phyloP scores from a whole-genome alignment of 1,140 invertebrate species.

The Bradysia coprophila region DNA sequence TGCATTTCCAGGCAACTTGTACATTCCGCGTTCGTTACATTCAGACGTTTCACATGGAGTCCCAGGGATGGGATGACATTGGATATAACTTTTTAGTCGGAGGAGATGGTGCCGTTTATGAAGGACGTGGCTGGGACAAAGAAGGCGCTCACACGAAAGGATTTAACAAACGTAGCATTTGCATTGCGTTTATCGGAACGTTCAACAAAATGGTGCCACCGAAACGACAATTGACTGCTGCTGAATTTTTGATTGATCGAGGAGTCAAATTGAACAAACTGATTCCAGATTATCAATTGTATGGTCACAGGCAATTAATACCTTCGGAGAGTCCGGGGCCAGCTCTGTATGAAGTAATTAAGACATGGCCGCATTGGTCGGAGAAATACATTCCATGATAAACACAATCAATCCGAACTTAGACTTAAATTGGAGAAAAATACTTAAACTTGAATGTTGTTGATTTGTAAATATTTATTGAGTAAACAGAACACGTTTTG shows the following conservation, averaged over 20 bases:
- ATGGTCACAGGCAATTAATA: constrained; percentile 38
- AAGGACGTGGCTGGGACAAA: constrained; percentile 42
- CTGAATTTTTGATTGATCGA: constrained; percentile 35
- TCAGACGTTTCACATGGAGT: constrained; percentile 55
- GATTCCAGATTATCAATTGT: constrained; percentile 32
- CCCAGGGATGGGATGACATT: constrained; percentile 37
- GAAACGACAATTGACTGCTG: constrained; percentile 33
- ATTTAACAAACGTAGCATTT: constrained; percentile 40
- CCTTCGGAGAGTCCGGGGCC: constrained; percentile 41
- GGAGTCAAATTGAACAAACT: constrained; percentile 34
- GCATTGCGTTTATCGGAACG: constrained; percentile 51
- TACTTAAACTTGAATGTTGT: no score
- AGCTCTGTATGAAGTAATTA: constrained; percentile 34
- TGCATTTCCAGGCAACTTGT: constrained; percentile 23
- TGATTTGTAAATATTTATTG: no score
- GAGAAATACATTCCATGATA: no score
- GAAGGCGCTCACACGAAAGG: constrained; percentile 38
- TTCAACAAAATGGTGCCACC: constrained; percentile 31
- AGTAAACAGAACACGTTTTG: no score
- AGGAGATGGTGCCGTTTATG: constrained; percentile 37
- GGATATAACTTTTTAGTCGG: constrained; percentile 51
- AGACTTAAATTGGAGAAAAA: no score
- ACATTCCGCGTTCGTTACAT: constrained; percentile 31
- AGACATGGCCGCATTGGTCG: constrained; percentile 33
- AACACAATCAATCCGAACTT: no score